These are phyloP conservation scores for Gallinago paraguaiae DNA, from an alignment of 2,113 vertebrate genomes.

Conservation along the genomic window DNA sequence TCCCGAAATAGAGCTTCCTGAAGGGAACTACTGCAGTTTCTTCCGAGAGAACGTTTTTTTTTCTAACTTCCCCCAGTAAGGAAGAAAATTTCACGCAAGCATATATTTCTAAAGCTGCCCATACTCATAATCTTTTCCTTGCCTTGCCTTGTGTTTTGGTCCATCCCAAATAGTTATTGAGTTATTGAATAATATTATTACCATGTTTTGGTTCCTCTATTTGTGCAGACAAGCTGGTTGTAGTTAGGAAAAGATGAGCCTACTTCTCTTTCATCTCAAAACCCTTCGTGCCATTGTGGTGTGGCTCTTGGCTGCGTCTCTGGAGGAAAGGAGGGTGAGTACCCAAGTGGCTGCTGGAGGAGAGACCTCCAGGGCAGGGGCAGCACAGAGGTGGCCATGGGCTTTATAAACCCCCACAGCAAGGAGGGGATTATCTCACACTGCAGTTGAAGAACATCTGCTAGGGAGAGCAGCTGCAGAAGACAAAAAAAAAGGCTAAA, in stretches of 20 bases:
- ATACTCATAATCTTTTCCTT: not conserved
- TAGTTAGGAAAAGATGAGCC: not conserved
- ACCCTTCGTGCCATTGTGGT: not conserved
- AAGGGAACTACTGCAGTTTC: not conserved
- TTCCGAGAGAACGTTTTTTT: not conserved
- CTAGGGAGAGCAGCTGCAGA: not conserved
- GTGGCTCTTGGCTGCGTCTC: not conserved
- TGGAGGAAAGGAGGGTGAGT: not conserved
- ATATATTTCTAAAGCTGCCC: not conserved
- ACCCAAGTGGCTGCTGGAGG: not conserved
- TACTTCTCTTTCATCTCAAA: not conserved
- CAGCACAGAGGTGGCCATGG: rapidly evolving
- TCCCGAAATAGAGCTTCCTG: constrained; percentile 34
- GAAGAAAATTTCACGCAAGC: not conserved
- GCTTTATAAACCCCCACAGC: not conserved
- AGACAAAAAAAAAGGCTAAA: not conserved
- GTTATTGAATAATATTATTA: not conserved
- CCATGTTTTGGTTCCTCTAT: not conserved
- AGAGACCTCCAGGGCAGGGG: not conserved
- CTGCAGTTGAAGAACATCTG: not conserved
- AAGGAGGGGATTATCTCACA: not conserved
- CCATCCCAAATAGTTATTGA: not conserved
- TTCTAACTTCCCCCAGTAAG: not conserved
- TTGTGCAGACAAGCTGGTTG: not conserved
- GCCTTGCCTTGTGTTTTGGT: not conserved